phyloP scores from a whole-genome alignment of 1,140 invertebrate species.

The Drosophila triauraria region DNA sequence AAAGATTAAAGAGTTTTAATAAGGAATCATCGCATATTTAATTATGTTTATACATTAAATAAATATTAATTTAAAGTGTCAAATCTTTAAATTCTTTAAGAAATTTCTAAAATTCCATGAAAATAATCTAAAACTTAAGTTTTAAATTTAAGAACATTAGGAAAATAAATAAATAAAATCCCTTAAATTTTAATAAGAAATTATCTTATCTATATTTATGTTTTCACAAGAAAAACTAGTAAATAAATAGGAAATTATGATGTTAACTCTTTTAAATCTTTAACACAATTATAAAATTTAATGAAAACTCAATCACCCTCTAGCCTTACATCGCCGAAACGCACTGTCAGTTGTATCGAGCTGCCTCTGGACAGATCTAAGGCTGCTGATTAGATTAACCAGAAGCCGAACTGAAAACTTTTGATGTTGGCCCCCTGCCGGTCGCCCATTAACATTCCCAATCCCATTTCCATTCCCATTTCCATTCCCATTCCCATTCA shows the following conservation, averaged over 20 bases:
- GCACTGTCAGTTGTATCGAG: constrained; percentile 13
- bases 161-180: too few relatives aligned
- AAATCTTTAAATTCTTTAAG: too few relatives aligned
- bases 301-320: not conserved
- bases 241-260: not conserved
- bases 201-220: not conserved
- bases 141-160: not conserved
- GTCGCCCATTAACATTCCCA: constrained; percentile 10
- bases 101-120: not conserved
- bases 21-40: not conserved
- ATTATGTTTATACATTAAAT: too few relatives aligned
- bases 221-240: not conserved
- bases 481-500: not conserved
- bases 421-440: constrained; percentile 25
- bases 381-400: constrained; percentile 44
- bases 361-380: constrained; percentile 8
- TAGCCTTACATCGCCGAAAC: not conserved
- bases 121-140: not conserved
- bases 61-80: too few relatives aligned
- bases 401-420: constrained; percentile 38
- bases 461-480: not conserved
- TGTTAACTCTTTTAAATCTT: not conserved
- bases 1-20: too few relatives aligned
- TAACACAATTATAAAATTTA: too few relatives aligned
- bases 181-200: too few relatives aligned